A percentile compares a stretch with the other conserved stretches of the same genome.
phyloP scores from a whole-genome alignment of 2,888 invertebrate genomes.

The Scaptomyza tumidula region DNA sequence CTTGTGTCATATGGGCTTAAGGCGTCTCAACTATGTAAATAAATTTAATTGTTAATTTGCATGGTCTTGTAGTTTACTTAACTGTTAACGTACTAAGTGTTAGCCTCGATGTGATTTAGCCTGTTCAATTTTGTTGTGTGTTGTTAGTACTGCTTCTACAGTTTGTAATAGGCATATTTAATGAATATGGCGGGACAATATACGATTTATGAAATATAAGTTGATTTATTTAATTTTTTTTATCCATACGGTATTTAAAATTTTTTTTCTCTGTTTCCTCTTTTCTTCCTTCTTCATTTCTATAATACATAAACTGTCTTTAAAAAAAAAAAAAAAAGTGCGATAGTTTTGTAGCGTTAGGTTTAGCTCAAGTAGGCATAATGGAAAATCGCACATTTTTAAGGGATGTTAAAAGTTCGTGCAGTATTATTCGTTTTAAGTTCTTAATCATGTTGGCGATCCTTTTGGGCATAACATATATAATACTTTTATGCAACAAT shows the following conservation, averaged over 20 bases:
- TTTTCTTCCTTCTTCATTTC: constrained; percentile 39
- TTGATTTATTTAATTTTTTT: constrained; percentile 20
- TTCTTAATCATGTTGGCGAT: constrained; percentile 6
- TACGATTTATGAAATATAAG: constrained; percentile 1
- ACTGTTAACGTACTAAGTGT: neutral
- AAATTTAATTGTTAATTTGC: neutral
- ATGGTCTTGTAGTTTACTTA: neutral
- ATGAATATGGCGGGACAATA: neutral
- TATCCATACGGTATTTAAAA: constrained; percentile 30
- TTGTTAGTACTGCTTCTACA: constrained; percentile 3
- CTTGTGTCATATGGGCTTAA: constrained; percentile 4
- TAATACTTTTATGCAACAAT: constrained; percentile 20
- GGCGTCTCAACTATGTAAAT: neutral
- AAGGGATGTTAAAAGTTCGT: neutral
- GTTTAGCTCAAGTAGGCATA: neutral
- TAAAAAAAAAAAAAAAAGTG: constrained; percentile 8
- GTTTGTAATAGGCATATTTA: neutral
- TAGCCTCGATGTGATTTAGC: neutral
- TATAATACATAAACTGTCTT: neutral
- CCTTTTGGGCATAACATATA: neutral
- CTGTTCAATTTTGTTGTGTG: neutral
- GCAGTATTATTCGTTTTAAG: neutral
- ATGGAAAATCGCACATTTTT: neutral
- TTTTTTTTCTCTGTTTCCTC: constrained; percentile 33
- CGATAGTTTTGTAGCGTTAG: constrained; percentile 1